phyloP scores from a whole-genome alignment of 2,113 vertebrate genomes.

The Lepus timidus region DNA sequence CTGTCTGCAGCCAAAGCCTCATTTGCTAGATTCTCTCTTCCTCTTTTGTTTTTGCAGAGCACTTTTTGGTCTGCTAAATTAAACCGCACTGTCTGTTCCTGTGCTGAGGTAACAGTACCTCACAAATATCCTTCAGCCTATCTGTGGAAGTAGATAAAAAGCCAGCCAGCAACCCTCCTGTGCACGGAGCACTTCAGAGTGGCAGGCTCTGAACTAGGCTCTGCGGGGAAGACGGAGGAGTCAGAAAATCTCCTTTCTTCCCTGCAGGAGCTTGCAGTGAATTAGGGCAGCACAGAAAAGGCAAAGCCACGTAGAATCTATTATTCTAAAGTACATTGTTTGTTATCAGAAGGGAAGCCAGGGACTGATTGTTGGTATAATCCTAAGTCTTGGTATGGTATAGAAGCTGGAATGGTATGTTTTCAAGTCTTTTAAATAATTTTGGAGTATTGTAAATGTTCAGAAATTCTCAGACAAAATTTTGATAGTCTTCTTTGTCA shows the following conservation, averaged over 20 bases:
- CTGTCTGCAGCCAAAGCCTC: neutral
- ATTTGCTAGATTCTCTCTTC: constrained; percentile 52
- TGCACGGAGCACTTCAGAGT: neutral
- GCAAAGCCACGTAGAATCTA: neutral
- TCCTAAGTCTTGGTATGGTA: no score
- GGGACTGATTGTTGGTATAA: neutral
- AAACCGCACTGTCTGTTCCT: constrained; percentile 29
- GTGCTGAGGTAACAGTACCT: constrained; percentile 48
- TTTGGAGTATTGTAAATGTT: neutral
- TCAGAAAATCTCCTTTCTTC: neutral
- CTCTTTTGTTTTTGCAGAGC: constrained; percentile 44
- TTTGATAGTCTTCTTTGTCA: neutral
- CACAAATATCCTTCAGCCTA: neutral
- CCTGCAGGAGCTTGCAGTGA: neutral
- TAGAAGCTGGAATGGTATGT: neutral
- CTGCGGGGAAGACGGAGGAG: neutral
- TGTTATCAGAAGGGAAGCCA: rapidly evolving
- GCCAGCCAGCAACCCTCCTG: neutral
- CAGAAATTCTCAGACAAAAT: neutral
- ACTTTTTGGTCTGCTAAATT: constrained; percentile 68
- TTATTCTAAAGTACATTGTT: neutral
- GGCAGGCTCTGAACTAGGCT: neutral
- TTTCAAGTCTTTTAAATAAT: constrained; percentile 9
- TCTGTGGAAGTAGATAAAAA: neutral
- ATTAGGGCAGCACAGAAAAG: neutral